These are phyloP conservation scores for Neelides sp. DNA, from an alignment of 1,140 invertebrate genomes.

Conservation along the genomic window DNA sequence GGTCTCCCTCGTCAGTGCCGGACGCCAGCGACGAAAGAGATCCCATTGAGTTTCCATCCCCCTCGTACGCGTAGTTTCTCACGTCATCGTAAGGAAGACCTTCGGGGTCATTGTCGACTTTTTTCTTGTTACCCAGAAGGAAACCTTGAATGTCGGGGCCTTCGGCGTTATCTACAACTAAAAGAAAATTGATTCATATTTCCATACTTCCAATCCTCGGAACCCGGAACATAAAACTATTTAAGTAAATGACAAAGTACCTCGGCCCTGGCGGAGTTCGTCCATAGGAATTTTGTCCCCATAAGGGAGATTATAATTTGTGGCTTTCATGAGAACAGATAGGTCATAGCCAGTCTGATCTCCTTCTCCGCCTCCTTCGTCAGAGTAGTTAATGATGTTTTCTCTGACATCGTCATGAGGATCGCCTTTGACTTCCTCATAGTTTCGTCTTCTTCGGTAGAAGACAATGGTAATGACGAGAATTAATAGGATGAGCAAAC, in stretches of 20 bases:
- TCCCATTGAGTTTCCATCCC: slow-evolving; percentile 81
- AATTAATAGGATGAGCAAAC: slow-evolving; percentile 61
- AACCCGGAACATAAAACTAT: too few relatives aligned
- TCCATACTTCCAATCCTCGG: too few relatives aligned
- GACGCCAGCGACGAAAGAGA: slow-evolving; percentile 85
- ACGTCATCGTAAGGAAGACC: slow-evolving; percentile 87
- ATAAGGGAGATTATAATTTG: slow-evolving; percentile 44
- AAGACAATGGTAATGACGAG: slow-evolving; percentile 74
- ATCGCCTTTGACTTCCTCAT: slow-evolving; percentile 76
- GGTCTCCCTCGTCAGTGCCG: slow-evolving; percentile 81
- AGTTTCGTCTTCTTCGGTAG: slow-evolving; percentile 55
- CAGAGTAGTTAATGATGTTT: slow-evolving; percentile 93
- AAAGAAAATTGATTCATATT: slow-evolving; percentile 9
- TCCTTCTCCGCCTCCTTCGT: slow-evolving; percentile 90
- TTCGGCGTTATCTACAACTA: slow-evolving; percentile 38
- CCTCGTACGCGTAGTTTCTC: slow-evolving; percentile 90
- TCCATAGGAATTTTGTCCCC: slow-evolving; percentile 35
- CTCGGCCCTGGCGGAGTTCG: slow-evolving; percentile 29
- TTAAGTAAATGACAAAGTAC: too few relatives aligned
- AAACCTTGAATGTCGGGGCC: slow-evolving; percentile 81
- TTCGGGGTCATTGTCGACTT: slow-evolving; percentile 76
- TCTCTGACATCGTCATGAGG: slow-evolving; percentile 86
- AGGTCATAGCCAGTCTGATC: slow-evolving; percentile 85
- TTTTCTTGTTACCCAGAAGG: slow-evolving; percentile 73
- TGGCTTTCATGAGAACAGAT: slow-evolving; percentile 63